A percentile compares a stretch with the other conserved stretches of the same genome.
Evolutionary conservation across 2,888 invertebrate species (phyloP).

Genomic region (Asteroscopus sphinx): DNA sequence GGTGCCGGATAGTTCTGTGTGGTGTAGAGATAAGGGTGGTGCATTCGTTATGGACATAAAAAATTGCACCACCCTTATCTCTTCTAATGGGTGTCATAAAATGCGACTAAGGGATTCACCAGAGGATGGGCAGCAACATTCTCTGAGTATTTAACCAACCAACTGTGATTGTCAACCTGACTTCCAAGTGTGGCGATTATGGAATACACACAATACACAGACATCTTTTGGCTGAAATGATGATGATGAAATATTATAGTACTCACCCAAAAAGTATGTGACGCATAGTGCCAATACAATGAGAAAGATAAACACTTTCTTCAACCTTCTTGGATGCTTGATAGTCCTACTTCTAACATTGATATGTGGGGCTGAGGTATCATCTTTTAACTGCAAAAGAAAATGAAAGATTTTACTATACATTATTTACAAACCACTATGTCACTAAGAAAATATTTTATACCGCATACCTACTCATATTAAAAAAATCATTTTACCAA

Average conservation of each 20-base stretch:
- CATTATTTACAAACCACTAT: background rate
- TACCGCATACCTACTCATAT: background rate
- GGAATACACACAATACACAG: too few relatives aligned
- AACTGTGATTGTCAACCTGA: too few relatives aligned
- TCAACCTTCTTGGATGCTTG: conserved; percentile 80
- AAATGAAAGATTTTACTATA: background rate
- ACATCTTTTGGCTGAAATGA: too few relatives aligned
- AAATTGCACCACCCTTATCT: too few relatives aligned
- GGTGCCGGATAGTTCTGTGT: too few relatives aligned
- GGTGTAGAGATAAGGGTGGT: too few relatives aligned
- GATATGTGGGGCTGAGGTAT: conserved; percentile 76
- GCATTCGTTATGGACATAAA: too few relatives aligned
- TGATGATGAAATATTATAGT: background rate
- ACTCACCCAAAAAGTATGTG: conserved; percentile 85
- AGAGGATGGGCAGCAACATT: too few relatives aligned
- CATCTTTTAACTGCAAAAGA: conserved; percentile 83
- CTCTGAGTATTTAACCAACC: too few relatives aligned
- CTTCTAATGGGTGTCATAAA: too few relatives aligned
- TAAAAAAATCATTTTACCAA: background rate
- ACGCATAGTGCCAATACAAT: conserved; percentile 77
- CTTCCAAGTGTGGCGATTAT: too few relatives aligned
- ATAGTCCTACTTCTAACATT: conserved; percentile 73
- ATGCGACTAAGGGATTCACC: too few relatives aligned
- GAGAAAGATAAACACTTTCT: conserved; percentile 82
- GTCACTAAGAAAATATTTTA: background rate